Conservation (phyloP, 2,888 invertebrate species). For the Acleris laterana region DNA sequence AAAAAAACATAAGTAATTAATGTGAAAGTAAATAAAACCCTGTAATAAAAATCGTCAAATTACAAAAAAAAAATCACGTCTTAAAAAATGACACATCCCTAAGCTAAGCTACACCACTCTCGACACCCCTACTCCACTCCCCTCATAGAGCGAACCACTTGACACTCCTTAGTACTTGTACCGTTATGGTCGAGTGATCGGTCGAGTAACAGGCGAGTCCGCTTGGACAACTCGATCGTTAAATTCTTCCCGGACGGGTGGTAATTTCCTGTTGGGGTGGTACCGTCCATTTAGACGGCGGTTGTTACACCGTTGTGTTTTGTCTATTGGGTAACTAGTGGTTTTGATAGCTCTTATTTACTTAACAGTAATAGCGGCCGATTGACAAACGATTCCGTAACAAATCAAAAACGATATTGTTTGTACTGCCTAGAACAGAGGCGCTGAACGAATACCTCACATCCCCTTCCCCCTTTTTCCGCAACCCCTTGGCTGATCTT, state of each 20-base stretch:
- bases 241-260: constrained; percentile 48
- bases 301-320: constrained; percentile 31
- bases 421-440: too few relatives aligned
- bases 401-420: too few relatives aligned
- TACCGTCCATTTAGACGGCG: constrained; percentile 40
- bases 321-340: background rate
- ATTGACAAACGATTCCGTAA: too few relatives aligned
- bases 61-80: too few relatives aligned
- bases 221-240: constrained; percentile 48
- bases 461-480: too few relatives aligned
- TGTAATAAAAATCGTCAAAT: too few relatives aligned
- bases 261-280: constrained; percentile 49
- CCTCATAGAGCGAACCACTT: background rate
- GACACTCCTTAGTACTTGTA: constrained; percentile 3
- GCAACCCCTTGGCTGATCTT: background rate
- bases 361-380: too few relatives aligned
- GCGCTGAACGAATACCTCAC: too few relatives aligned
- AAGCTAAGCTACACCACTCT: background rate
- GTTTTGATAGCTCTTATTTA: too few relatives aligned
- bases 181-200: background rate
- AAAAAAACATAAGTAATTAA: too few relatives aligned
- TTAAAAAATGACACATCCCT: background rate
- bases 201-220: constrained; percentile 13
- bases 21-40: too few relatives aligned
- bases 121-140: background rate